These are phyloP conservation scores for Mirza zaza DNA, from an alignment of 2,113 vertebrate genomes.

Conservation along the genomic window DNA sequence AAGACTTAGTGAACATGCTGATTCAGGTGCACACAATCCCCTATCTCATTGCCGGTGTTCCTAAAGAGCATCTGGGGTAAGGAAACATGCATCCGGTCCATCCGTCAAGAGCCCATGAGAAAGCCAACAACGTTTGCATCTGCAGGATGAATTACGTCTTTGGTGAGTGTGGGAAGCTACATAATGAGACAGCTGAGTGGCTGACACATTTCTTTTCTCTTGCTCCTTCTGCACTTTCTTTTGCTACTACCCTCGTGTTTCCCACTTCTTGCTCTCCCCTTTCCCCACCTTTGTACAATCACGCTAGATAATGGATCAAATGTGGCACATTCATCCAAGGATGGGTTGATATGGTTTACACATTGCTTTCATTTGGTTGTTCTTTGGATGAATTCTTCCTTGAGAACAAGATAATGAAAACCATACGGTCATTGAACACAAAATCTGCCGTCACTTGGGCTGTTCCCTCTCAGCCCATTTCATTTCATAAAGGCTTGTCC, in stretches of 20 bases:
- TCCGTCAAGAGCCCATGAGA: constrained; percentile 67
- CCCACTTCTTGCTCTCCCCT: neutral
- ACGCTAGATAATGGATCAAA: constrained; percentile 40
- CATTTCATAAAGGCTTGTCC: constrained; percentile 30
- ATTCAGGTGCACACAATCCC: constrained; percentile 78
- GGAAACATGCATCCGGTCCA: constrained; percentile 68
- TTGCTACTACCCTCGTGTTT: neutral
- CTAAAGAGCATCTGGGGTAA: constrained; percentile 78
- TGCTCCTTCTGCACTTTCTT: neutral
- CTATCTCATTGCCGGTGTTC: constrained; percentile 65
- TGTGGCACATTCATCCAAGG: constrained; percentile 55
- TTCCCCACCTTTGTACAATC: constrained; percentile 29
- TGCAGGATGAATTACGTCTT: constrained; percentile 76
- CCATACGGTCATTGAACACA: constrained; percentile 70
- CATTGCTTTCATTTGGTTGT: constrained; percentile 73
- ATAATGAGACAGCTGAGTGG: constrained; percentile 71
- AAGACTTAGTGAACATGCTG: constrained; percentile 69
- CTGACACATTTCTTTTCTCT: constrained; percentile 57
- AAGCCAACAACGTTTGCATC: constrained; percentile 75
- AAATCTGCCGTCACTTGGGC: constrained; percentile 66
- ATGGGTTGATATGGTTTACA: constrained; percentile 68
- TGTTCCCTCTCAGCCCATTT: constrained; percentile 59
- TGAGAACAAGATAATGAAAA: constrained; percentile 71
- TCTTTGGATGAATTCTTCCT: constrained; percentile 76
- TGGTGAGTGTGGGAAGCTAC: constrained; percentile 74